Percentiles rank a stretch among this genome's conserved stretches.
Evolutionary conservation across 1,140 invertebrate genomes (phyloP).

Genomic region (Thereuonema tuberculata): DNA sequence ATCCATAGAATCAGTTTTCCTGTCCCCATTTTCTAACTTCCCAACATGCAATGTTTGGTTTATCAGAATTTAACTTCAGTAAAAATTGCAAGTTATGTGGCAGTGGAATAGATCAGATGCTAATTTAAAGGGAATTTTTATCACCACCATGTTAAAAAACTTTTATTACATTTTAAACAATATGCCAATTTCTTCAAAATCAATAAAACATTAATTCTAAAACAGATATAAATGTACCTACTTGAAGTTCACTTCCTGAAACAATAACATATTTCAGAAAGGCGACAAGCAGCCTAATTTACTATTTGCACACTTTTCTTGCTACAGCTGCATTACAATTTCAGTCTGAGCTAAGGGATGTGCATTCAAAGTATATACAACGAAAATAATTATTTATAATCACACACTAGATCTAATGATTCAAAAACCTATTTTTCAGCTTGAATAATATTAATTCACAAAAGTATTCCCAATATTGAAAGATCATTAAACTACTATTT

Average conservation of each 20-base stretch:
- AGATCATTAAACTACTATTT: background rate
- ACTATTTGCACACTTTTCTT: background rate
- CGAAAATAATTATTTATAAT: background rate
- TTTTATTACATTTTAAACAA: too few species aligned
- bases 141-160: too few species aligned
- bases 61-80: too few species aligned
- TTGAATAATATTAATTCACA: background rate
- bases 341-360: background rate
- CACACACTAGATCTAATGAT: background rate
- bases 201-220: conserved; percentile 5
- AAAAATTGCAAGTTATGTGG: too few species aligned
- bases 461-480: background rate
- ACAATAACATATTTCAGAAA: conserved; percentile 2
- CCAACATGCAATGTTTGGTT: too few species aligned
- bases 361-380: background rate
- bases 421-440: background rate
- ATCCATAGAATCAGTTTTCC: too few species aligned
- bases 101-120: too few species aligned
- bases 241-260: background rate
- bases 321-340: background rate
- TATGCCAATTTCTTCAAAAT: background rate
- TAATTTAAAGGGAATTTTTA: too few species aligned
- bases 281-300: conserved; percentile 5
- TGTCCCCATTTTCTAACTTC: too few species aligned
- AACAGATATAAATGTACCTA: background rate